Conservation (phyloP, 2,113 vertebrate species). For the Opisthocomus hoazin region DNA sequence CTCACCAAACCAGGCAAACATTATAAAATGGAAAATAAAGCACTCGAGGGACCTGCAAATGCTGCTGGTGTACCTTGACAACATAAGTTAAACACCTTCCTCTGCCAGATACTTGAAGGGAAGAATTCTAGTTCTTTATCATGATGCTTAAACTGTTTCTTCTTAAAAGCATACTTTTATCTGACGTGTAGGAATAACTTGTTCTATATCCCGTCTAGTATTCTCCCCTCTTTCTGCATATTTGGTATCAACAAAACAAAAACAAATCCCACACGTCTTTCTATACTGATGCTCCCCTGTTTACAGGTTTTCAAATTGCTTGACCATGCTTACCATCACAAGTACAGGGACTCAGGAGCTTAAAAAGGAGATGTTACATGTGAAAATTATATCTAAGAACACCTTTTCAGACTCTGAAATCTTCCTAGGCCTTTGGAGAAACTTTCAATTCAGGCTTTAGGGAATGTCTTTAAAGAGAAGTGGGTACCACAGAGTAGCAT, state of each 20-base stretch:
- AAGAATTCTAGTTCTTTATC: background rate
- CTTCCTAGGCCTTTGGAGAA: background rate
- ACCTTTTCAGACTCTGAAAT: background rate
- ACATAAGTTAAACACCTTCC: background rate
- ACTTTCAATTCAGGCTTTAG: background rate
- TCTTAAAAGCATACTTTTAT: background rate
- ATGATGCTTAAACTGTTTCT: background rate
- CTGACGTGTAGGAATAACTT: background rate
- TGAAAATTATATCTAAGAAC: background rate
- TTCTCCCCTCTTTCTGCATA: background rate
- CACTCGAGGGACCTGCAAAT: background rate
- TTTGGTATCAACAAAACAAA: background rate
- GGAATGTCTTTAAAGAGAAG: background rate
- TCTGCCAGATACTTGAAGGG: background rate
- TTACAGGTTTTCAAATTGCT: background rate
- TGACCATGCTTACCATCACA: fast-evolving
- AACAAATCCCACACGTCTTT: background rate
- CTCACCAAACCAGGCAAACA: background rate
- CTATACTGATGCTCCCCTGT: background rate
- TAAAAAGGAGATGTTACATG: background rate
- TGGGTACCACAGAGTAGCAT: background rate
- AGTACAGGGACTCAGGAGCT: background rate
- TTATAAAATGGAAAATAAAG: background rate
- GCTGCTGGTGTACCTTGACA: background rate
- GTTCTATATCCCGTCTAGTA: background rate